phyloP scores from a whole-genome alignment of 1,140 invertebrate species.

The Bacillus rossius region DNA sequence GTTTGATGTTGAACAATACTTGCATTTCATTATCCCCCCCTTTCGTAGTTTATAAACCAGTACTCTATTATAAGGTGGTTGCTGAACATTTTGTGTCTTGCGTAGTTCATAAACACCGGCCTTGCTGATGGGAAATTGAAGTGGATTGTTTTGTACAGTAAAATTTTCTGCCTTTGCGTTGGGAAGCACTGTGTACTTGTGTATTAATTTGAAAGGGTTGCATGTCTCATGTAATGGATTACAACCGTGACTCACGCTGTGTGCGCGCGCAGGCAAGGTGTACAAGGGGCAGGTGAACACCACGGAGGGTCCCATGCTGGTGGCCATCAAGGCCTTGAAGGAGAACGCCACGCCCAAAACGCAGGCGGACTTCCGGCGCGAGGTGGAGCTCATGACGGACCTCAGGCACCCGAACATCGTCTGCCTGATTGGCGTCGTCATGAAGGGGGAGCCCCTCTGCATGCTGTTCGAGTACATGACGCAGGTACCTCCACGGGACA shows the following conservation, averaged over 20 bases:
- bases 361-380: conserved; percentile 83
- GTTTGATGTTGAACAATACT: no score
- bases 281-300: conserved; percentile 86
- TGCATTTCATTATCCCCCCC: no score
- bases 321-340: conserved; percentile 92
- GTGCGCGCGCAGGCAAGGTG: conserved; percentile 59
- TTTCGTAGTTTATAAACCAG: no score
- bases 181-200: no score
- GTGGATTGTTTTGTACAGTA: no score
- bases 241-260: neutral
- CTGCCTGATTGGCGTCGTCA: conserved; percentile 86
- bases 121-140: no score
- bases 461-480: conserved; percentile 97
- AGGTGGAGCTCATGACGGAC: conserved; percentile 90
- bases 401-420: conserved; percentile 94
- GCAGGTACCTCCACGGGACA: conserved; percentile 35
- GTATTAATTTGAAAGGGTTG: no score
- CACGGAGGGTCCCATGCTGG: conserved; percentile 58
- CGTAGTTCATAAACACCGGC: no score
- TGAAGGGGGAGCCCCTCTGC: conserved; percentile 87
- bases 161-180: no score
- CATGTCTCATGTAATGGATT: no score
- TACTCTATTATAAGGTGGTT: no score
- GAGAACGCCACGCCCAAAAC: conserved; percentile 90
- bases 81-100: no score